Evolutionary conservation across 2,113 vertebrate species (phyloP), one percentile per base, ranked within the genome.

Genomic region (Ictidomys tridecemlineatus): DNA sequence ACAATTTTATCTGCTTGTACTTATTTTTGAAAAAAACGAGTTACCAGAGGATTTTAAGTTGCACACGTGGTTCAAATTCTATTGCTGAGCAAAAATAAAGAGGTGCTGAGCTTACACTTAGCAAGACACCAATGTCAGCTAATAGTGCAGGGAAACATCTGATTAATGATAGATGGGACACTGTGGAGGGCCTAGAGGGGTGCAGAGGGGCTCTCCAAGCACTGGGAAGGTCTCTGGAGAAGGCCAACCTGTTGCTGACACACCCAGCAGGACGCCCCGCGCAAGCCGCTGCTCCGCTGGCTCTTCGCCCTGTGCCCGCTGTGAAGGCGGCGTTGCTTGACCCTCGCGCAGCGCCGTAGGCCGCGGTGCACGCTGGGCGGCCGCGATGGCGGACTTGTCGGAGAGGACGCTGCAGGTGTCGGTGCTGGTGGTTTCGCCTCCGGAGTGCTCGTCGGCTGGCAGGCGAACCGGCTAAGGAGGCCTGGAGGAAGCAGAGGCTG

Each of bases 401-500:
- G 99, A 99, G 37, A 98, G 99, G 94, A 98, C 97, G 0, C 94
- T 99, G 5, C 99, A 99, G 16, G 96, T 99, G 9, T 99, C 99
- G 0, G 97, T 99, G 58, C 83, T 99, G 22, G 56, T 99, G 11
- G 99, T 1, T 99, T 99, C 87, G 99, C 99, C 0, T 98, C 98
- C 0, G 99, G 99, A 0, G 99, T 99, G 67, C 32, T 99, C 26
- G 98, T 99, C 53, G 99, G 99, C 32, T 99, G 99, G 99, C 99
- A 99, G 97, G 99, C 99, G 0, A 99, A 99, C 97, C 97, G 99
- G 0, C 98, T 99, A 97, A 98, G 99, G 85, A 98, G 99, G 92
- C 99, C 98, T 99, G 99, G 99, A 98, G 99, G 96, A 99, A 99
- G 98, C 99, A 98, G 30, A 98, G 99, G 34, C 99, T 99, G 32